phyloP scores from a whole-genome alignment of 2,888 invertebrate species.

The Gari tellinella region DNA sequence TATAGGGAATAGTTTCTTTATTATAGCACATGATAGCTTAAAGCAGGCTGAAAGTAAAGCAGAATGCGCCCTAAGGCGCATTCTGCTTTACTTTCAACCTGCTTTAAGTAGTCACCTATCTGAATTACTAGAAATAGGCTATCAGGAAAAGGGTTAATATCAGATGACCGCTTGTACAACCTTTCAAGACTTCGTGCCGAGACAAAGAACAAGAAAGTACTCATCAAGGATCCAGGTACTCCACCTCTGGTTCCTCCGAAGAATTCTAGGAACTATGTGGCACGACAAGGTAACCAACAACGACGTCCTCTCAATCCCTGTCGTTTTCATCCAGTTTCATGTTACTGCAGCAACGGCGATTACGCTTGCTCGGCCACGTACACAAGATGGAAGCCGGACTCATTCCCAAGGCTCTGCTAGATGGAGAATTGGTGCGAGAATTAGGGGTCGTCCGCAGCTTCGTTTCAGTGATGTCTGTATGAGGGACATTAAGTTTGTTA shows the following conservation, averaged over 20 bases:
- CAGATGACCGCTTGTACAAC: neutral
- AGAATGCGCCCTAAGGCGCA: too few species aligned
- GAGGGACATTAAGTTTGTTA: neutral
- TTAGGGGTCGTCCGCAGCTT: neutral
- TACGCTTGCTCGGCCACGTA: conserved; percentile 1
- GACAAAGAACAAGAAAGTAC: neutral
- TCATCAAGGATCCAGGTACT: neutral
- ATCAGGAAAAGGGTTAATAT: too few species aligned
- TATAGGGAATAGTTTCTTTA: too few species aligned
- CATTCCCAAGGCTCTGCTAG: neutral
- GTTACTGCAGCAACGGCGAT: neutral
- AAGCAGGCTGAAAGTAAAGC: too few species aligned
- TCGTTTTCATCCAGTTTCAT: neutral
- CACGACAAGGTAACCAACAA: conserved; percentile 1
- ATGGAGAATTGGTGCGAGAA: neutral
- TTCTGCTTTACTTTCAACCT: too few species aligned
- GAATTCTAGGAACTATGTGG: neutral
- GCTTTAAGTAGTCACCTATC: too few species aligned
- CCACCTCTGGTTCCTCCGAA: neutral
- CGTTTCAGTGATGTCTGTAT: neutral
- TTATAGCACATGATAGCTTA: too few species aligned
- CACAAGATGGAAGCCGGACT: neutral
- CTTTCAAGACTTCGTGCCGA: neutral
- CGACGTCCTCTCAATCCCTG: neutral
- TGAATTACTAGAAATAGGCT: too few species aligned